A percentile compares a stretch with the other conserved stretches of the same genome.
Conservation (phyloP, 2,888 invertebrate species). For the Barypeithes pellucidus region DNA sequence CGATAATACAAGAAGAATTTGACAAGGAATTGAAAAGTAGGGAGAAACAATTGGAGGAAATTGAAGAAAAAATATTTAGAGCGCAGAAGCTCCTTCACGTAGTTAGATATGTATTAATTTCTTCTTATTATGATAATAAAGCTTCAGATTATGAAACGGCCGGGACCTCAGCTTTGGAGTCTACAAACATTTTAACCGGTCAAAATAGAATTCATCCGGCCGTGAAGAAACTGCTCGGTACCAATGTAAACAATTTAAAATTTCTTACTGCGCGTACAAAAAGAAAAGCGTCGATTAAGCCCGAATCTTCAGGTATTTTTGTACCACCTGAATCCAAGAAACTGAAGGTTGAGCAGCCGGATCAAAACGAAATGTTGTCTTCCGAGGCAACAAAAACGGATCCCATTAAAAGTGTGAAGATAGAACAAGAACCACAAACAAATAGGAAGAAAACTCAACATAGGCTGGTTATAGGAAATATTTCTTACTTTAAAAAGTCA, state of each 20-base stretch:
- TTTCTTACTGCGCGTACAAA: conserved; percentile 62
- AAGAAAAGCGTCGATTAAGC: conserved; percentile 52
- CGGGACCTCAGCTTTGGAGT: conserved; percentile 63
- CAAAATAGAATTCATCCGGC: conserved; percentile 82
- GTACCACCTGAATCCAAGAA: conserved; percentile 41
- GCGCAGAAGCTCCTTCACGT: conserved; percentile 75
- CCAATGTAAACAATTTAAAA: conserved; percentile 65
- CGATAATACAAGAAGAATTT: conserved; percentile 82
- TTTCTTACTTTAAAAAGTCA: conserved; percentile 86
- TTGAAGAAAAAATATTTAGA: conserved; percentile 78
- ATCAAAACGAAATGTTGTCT: conserved; percentile 10
- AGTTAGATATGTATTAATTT: conserved; percentile 75
- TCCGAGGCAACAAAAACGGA: conserved; percentile 25
- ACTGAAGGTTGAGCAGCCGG: conserved; percentile 27
- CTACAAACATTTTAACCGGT: conserved; percentile 56
- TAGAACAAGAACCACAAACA: conserved; percentile 53
- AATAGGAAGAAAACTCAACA: conserved; percentile 65
- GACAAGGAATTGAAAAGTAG: conserved; percentile 79
- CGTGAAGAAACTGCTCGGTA: conserved; percentile 80
- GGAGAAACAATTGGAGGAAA: conserved; percentile 81
- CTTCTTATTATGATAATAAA: conserved; percentile 76
- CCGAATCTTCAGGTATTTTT: conserved; percentile 15
- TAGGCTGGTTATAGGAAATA: conserved; percentile 78
- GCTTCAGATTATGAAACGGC: conserved; percentile 70
- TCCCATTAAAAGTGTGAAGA: conserved; percentile 38